These are phyloP conservation scores for Bibio marci DNA, from an alignment of 2,888 invertebrate genomes.

Conservation along the genomic window DNA sequence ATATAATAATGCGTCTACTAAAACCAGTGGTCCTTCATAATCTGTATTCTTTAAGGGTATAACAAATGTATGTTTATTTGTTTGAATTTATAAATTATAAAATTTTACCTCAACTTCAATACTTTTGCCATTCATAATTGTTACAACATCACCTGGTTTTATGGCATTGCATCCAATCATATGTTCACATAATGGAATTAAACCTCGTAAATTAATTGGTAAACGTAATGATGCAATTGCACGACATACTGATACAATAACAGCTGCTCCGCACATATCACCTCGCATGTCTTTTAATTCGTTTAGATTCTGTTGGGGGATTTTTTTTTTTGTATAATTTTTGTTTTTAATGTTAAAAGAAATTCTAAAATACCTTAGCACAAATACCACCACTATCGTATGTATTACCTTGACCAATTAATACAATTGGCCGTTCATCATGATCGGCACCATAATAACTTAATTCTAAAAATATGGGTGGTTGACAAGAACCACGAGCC, in stretches of 20 bases:
- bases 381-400: constrained; percentile 60
- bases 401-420: constrained; percentile 52
- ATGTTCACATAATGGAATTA: constrained; percentile 63
- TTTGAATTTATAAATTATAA: background rate
- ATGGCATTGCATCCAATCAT: constrained; percentile 59
- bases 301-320: constrained; percentile 19
- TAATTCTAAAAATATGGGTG: constrained; percentile 62
- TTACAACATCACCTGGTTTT: constrained; percentile 59
- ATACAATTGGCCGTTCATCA: constrained; percentile 45
- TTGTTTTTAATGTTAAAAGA: background rate
- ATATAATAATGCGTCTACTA: constrained; percentile 62
- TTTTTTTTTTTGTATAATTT: background rate
- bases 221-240: constrained; percentile 50
- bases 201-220: constrained; percentile 53
- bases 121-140: constrained; percentile 53
- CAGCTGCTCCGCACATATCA: constrained; percentile 74
- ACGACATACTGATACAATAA: constrained; percentile 49
- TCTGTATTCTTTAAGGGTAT: constrained; percentile 47
- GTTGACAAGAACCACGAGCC: constrained; percentile 58
- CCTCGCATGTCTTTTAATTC: constrained; percentile 55
- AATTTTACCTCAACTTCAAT: constrained; percentile 34
- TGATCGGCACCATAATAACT: constrained; percentile 48
- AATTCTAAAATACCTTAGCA: constrained; percentile 32
- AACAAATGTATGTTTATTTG: background rate
- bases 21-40: constrained; percentile 53